These are phyloP conservation scores for Cygnus olor DNA, from an alignment of 2,797 vertebrate species.

Conservation along the genomic window DNA sequence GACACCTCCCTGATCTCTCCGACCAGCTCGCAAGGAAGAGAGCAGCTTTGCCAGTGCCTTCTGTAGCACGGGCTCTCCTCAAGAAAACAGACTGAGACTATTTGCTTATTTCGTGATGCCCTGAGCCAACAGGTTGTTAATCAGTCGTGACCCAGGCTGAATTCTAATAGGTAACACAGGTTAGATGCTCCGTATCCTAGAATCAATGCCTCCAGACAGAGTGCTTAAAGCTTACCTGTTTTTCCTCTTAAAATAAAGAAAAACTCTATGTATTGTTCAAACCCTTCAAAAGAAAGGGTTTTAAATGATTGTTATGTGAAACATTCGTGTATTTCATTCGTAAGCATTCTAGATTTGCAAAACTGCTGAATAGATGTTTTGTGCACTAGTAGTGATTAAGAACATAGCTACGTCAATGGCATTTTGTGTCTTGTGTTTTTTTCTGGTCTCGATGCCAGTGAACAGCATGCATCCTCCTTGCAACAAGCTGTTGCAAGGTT, in stretches of 20 bases:
- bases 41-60: neutral
- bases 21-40: neutral
- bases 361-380: conserved; percentile 73
- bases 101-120: neutral
- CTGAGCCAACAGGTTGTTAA: conserved; percentile 21
- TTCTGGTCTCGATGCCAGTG: conserved; percentile 66
- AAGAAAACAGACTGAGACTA: neutral
- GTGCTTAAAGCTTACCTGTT: neutral
- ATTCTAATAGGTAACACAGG: neutral
- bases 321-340: conserved; percentile 53
- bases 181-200: neutral
- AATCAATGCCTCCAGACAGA: neutral
- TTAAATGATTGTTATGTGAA: conserved; percentile 40
- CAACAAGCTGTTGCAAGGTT: conserved; percentile 74
- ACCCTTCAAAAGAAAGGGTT: conserved; percentile 16
- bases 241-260: neutral
- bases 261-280: neutral
- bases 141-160: neutral
- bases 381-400: conserved; percentile 59
- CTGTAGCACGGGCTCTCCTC: neutral
- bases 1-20: neutral
- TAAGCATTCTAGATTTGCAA: conserved; percentile 50
- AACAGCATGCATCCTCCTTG: conserved; percentile 70
- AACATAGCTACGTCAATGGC: conserved; percentile 63
- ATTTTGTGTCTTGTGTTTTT: conserved; percentile 60